Evolutionary conservation across 2,888 invertebrate species (phyloP), one percentile per base, ranked within the genome.

Genomic region (Cheilosia variabilis): DNA sequence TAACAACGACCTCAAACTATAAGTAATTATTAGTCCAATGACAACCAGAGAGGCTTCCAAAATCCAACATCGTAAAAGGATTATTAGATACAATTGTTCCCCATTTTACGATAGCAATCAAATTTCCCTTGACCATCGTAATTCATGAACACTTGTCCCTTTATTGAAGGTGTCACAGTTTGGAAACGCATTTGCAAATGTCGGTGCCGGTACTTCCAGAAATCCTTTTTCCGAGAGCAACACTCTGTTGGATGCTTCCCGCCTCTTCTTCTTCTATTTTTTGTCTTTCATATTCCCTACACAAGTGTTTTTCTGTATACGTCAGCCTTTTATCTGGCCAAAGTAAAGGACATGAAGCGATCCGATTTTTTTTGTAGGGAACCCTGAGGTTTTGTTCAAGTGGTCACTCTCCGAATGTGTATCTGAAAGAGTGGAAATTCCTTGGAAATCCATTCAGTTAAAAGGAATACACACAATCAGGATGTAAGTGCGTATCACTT

Each of bases 401-500:
- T 86, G 86, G 81, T 86, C 86, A 86, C 71, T 81, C 76, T 66
- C 37, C 43, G 82, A 60, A 43, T 76, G 24, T 68, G 63, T 58
- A 52, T 72, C 58, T 77, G 62, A 81, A 84, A 80, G 80, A 86
- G 86, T 81, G 57, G 58, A 81, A 86, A 86, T 86, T 86, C 81
- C 24, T 72, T 81, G 81, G 81, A 86, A 81, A 81, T 57, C 86
- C 68, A 86, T 86, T 86, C 86, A 86, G 66, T 17, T 50, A 62
- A 57, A 63, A 57, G 63, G 81, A 68, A 86, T 71, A 71, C 66
- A 80, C 45, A 86, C 86, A 86, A 81, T 86, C 86, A 86, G 86
- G 86, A 86, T 86, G 86, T 86, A 86, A 86, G 86, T 86, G 77
- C 86, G 86, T 81, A 86, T 86, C 86, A 81, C 76, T 77, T 81